Conservation (phyloP, 2,888 invertebrate species). For the Hirtodrosophila histrioides region DNA sequence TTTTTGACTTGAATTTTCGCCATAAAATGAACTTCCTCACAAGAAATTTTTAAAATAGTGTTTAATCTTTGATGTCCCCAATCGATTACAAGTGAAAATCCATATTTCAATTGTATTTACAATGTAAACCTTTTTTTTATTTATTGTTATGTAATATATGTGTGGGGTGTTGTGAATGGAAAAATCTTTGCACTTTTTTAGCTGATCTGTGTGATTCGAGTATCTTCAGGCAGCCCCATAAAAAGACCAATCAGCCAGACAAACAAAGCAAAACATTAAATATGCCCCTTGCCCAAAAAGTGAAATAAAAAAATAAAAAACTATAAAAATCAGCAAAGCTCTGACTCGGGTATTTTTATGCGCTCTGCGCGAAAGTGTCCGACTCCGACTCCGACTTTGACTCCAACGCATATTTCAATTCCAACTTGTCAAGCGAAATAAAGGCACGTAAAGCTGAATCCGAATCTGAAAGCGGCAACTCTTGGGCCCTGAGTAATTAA, state of each 20-base stretch:
- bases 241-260: slow-evolving; percentile 40
- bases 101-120: too few relatives aligned
- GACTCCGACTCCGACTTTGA: slow-evolving; percentile 47
- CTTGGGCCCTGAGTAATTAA: slow-evolving; percentile 64
- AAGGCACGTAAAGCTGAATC: slow-evolving; percentile 76
- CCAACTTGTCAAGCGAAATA: slow-evolving; percentile 74
- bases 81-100: too few relatives aligned
- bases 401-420: slow-evolving; percentile 68
- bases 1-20: too few relatives aligned
- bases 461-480: slow-evolving; percentile 65
- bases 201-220: slow-evolving; percentile 32
- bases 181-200: slow-evolving; percentile 43
- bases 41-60: too few relatives aligned
- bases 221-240: slow-evolving; percentile 34
- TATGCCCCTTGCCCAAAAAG: slow-evolving; percentile 42
- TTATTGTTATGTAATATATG: too few relatives aligned
- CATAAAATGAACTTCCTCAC: too few relatives aligned
- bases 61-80: too few relatives aligned
- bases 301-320: slow-evolving; percentile 20
- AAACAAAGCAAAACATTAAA: slow-evolving; percentile 49
- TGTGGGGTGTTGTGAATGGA: slow-evolving; percentile 13
- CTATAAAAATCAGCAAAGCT: slow-evolving; percentile 41
- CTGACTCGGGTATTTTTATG: slow-evolving; percentile 68
- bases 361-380: slow-evolving; percentile 64
- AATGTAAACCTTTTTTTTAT: too few relatives aligned